Conservation (phyloP, 2,113 vertebrate species). For the Scomber japonicus region DNA sequence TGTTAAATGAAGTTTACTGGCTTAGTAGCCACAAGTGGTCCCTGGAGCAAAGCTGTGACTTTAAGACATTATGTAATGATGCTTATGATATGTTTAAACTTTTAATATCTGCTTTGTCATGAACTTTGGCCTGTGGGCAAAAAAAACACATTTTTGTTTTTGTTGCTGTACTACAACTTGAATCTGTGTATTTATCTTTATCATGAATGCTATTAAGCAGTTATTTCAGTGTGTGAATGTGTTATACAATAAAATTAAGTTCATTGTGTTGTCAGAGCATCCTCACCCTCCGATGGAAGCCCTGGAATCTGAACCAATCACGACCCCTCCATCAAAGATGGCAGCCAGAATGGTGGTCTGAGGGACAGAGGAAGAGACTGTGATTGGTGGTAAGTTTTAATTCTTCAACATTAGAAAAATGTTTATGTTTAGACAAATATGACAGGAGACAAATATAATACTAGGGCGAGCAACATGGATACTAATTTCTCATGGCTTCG, state of each 20-base stretch:
- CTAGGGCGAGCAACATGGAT: not conserved
- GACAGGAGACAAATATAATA: not conserved
- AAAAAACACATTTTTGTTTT: too few species aligned
- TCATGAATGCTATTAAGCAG: not conserved
- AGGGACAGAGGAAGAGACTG: not conserved
- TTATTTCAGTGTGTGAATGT: not conserved
- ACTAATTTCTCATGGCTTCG: too few species aligned
- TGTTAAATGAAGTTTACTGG: too few species aligned
- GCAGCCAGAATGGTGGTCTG: constrained; percentile 93
- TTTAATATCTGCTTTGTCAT: not conserved
- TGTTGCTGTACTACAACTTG: not conserved
- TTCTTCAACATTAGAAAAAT: not conserved
- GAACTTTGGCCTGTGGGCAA: too few species aligned
- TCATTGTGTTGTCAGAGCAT: not conserved
- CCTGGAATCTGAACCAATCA: constrained; percentile 91
- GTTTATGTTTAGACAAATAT: not conserved
- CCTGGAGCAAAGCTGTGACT: too few species aligned
- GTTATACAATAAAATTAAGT: not conserved
- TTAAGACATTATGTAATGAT: too few species aligned
- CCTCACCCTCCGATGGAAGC: constrained; percentile 90
- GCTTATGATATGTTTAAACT: too few species aligned
- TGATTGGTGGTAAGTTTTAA: not conserved
- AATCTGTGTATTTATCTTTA: too few species aligned
- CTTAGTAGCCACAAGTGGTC: too few species aligned
- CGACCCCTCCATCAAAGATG: constrained; percentile 88